Conservation (phyloP, 2,797 vertebrate species). For the Synanceia verrucosa region DNA sequence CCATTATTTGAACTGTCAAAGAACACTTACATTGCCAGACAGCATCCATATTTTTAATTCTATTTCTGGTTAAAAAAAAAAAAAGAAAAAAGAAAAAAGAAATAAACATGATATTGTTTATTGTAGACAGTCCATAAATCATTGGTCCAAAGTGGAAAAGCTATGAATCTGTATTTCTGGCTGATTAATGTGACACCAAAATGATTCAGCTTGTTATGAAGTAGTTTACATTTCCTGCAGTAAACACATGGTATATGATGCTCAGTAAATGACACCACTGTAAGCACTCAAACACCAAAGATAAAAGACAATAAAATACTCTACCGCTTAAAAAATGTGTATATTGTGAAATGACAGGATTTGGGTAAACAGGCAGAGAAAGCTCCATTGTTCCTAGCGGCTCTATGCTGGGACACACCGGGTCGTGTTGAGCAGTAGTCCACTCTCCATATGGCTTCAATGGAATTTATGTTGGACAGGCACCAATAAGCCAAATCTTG, state of each 20-base stretch:
- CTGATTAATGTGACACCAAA: conserved; percentile 4
- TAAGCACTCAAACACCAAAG: conserved; percentile 1
- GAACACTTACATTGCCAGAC: neutral
- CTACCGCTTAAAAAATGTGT: neutral
- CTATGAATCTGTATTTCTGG: neutral
- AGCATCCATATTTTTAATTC: neutral
- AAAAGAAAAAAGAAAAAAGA: no score
- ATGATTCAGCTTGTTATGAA: neutral
- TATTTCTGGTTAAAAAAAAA: no score
- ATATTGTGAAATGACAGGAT: conserved; percentile 20
- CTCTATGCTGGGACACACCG: conserved; percentile 40
- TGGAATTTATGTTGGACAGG: conserved; percentile 84
- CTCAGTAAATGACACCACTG: neutral
- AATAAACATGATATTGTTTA: neutral
- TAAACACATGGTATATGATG: conserved; percentile 10
- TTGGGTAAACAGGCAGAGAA: conserved; percentile 15
- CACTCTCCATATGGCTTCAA: conserved; percentile 77
- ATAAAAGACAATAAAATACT: conserved; percentile 12
- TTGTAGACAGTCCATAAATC: neutral
- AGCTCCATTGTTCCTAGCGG: conserved; percentile 32
- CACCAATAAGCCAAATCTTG: conserved; percentile 83
- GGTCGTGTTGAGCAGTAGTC: conserved; percentile 43
- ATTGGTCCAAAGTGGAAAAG: neutral
- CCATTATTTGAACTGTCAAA: neutral
- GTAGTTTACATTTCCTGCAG: neutral